Evolutionary conservation across 53 echinoderm and acorn worm genomes (phyloP).

Genomic region (Astropecten irregularis): DNA sequence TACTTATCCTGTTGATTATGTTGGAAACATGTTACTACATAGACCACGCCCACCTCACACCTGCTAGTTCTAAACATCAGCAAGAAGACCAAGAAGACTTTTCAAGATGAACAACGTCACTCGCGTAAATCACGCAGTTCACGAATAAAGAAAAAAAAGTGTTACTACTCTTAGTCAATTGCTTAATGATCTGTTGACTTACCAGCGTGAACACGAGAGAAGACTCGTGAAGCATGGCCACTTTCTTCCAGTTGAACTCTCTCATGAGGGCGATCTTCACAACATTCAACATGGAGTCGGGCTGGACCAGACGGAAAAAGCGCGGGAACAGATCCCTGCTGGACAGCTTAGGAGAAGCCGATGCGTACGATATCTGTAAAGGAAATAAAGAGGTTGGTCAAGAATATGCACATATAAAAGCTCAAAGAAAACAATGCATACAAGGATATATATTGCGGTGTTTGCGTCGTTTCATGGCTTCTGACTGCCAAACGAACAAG

Average conservation of each 20-base stretch:
- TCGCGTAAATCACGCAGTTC: too few species aligned
- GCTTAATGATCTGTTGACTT: neutral
- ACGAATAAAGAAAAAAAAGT: neutral
- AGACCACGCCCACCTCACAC: too few species aligned
- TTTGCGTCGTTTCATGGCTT: too few species aligned
- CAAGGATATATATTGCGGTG: too few species aligned
- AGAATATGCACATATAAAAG: neutral
- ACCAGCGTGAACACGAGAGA: conserved; percentile 44
- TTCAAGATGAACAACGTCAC: too few species aligned
- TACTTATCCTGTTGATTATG: too few species aligned
- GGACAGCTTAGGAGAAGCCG: conserved; percentile 81
- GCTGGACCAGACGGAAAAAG: conserved; percentile 81
- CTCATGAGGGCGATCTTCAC: conserved; percentile 23
- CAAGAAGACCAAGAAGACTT: too few species aligned
- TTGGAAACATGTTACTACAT: too few species aligned
- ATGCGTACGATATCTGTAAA: conserved; percentile 76
- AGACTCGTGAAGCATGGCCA: conserved; percentile 40
- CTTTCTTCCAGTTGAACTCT: conserved; percentile 52
- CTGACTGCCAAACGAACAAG: too few species aligned
- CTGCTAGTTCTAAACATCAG: too few species aligned
- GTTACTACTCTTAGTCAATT: neutral
- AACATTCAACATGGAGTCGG: conserved; percentile 55
- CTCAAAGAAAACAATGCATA: too few species aligned
- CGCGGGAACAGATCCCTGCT: conserved; percentile 78
- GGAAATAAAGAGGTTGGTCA: neutral